Percentiles rank a stretch among this genome's conserved stretches.
Evolutionary conservation across 2,888 invertebrate species (phyloP).

Genomic region (Polydesmus complanatus): DNA sequence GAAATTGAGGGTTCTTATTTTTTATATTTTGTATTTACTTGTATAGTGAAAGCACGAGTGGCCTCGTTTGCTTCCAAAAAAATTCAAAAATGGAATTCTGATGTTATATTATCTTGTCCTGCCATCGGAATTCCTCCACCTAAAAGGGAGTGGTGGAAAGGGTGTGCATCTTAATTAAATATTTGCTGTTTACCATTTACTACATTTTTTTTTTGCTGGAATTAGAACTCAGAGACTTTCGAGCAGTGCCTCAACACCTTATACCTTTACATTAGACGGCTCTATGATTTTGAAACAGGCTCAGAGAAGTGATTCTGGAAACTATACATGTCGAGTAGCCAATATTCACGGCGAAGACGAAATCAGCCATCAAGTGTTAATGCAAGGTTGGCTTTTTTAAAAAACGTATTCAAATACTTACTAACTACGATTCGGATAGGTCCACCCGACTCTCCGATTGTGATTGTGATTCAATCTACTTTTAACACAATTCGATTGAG

Average conservation of each 20-base stretch:
- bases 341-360: slow-evolving; percentile 17
- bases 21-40: too few species aligned
- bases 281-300: slow-evolving; percentile 14
- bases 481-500: neutral
- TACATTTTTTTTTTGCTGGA: neutral
- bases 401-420: neutral
- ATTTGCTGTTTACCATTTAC: neutral
- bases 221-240: slow-evolving; percentile 1
- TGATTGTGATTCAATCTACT: slow-evolving; percentile 7
- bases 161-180: neutral
- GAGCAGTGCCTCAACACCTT: neutral
- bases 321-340: slow-evolving; percentile 17
- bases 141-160: slow-evolving; percentile 12
- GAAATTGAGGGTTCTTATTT: slow-evolving; percentile 2
- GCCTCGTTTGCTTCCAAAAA: slow-evolving; percentile 50
- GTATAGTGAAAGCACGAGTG: slow-evolving; percentile 62
- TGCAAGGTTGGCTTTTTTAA: slow-evolving; percentile 12
- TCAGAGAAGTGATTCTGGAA: slow-evolving; percentile 14
- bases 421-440: neutral
- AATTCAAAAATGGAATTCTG: slow-evolving; percentile 11
- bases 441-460: slow-evolving; percentile 11
- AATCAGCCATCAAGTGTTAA: slow-evolving; percentile 10
- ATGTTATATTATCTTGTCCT: slow-evolving; percentile 50
- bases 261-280: slow-evolving; percentile 1
- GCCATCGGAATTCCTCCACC: slow-evolving; percentile 61